A percentile compares a stretch with the other conserved stretches of the same genome.
phyloP scores from a whole-genome alignment of 2,797 vertebrate species.

The Anabacerthia variegaticeps region DNA sequence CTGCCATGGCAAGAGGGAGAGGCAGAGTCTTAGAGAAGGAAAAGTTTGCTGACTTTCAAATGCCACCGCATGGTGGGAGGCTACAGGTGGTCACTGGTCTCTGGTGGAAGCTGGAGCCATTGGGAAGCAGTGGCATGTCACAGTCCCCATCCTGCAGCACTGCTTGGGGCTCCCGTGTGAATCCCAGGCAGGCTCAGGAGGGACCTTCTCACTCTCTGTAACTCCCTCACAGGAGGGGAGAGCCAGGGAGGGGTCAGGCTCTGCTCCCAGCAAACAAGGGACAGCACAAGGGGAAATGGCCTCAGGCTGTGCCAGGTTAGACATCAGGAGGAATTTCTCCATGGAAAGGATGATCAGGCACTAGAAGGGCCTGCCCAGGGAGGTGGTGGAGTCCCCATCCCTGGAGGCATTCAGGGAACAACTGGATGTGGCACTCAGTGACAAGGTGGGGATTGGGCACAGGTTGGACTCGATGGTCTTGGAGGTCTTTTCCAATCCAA shows the following conservation, averaged over 20 bases:
- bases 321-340: background rate
- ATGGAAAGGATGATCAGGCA: background rate
- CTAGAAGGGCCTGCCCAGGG: background rate
- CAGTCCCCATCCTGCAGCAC: background rate
- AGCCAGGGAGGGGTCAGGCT: background rate
- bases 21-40: background rate
- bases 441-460: background rate
- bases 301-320: background rate
- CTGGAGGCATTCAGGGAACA: background rate
- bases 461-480: background rate
- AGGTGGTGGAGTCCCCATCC: background rate
- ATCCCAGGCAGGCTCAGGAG: background rate
- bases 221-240: background rate
- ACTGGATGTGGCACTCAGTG: background rate
- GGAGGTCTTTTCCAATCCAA: background rate
- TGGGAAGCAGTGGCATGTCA: background rate
- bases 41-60: background rate
- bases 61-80: background rate
- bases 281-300: background rate
- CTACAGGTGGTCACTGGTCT: background rate
- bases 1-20: background rate
- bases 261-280: background rate
- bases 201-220: background rate
- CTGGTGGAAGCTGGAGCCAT: background rate
- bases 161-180: background rate